phyloP scores from a whole-genome alignment of 2,888 invertebrate species.

The Cremastinae sp. region DNA sequence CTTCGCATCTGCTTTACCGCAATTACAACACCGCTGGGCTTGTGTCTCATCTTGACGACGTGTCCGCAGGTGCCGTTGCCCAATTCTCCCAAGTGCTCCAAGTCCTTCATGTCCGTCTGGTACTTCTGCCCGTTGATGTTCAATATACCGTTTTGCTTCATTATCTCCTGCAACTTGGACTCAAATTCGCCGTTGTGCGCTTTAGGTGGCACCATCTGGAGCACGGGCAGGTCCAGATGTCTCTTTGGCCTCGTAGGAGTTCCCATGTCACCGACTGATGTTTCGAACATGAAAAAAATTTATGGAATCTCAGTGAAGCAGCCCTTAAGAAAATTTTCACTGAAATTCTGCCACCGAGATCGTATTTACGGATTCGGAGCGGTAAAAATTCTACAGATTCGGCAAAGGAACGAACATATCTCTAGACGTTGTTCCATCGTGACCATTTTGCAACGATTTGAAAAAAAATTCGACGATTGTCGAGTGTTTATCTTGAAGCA shows the following conservation, averaged over 20 bases:
- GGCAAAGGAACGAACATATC: no score
- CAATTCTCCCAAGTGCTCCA: conserved; percentile 92
- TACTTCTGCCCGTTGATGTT: conserved; percentile 90
- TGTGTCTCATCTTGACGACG: conserved; percentile 97
- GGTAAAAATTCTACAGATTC: no score
- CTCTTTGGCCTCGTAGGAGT: conserved; percentile 82
- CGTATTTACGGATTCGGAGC: background rate
- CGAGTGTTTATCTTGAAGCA: no score
- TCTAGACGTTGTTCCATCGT: no score
- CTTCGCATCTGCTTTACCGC: conserved; percentile 99
- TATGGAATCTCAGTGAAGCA: background rate
- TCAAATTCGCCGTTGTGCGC: conserved; percentile 85
- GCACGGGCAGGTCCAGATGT: conserved; percentile 83
- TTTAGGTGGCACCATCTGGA: conserved; percentile 85
- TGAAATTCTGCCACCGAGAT: background rate
- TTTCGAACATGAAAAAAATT: conserved; percentile 57
- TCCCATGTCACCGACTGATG: conserved; percentile 80
- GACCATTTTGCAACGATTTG: no score
- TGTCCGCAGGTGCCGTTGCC: conserved; percentile 98
- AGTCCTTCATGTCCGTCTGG: conserved; percentile 90
- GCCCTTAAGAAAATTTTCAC: background rate
- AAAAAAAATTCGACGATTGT: no score
- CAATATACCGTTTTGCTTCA: conserved; percentile 95
- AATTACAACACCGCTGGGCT: conserved; percentile 91
- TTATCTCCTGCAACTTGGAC: conserved; percentile 93